These are phyloP conservation scores for Andrena flavipes DNA, from an alignment of 2,888 invertebrate genomes.

Conservation along the genomic window DNA sequence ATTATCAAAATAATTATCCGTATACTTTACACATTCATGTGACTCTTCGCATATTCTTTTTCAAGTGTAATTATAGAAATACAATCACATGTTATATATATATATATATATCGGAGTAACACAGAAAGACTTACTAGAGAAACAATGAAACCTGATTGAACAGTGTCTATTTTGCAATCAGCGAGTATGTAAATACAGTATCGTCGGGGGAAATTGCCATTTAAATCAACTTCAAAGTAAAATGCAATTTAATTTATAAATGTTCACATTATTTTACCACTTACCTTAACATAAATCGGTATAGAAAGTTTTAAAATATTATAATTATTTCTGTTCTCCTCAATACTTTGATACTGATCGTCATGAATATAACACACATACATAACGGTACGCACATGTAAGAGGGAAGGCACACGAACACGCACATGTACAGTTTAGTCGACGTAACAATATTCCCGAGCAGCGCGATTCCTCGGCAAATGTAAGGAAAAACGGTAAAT, in stretches of 20 bases:
- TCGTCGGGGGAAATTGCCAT: neutral
- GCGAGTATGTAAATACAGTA: neutral
- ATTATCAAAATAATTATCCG: neutral
- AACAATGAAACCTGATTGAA: neutral
- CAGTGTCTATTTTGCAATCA: neutral
- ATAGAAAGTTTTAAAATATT: conserved; percentile 31
- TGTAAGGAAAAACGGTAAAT: conserved; percentile 8
- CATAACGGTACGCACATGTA: conserved; percentile 45
- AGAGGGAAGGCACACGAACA: conserved; percentile 27
- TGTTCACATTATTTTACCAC: neutral
- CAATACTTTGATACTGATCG: conserved; percentile 53
- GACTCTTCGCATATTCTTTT: neutral
- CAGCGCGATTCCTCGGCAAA: conserved; percentile 28
- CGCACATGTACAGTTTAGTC: conserved; percentile 50
- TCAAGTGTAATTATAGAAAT: neutral
- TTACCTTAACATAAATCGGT: conserved; percentile 39
- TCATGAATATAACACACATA: conserved; percentile 59
- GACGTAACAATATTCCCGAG: conserved; percentile 57
- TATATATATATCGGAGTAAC: conserved; percentile 10
- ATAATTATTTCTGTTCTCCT: conserved; percentile 34
- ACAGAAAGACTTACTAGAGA: neutral
- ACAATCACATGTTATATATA: neutral
- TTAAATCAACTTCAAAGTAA: neutral
- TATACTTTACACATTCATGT: neutral
- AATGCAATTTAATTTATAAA: neutral